These are phyloP conservation scores for Hylaea fasciaria DNA, from an alignment of 2,888 invertebrate genomes.

Conservation along the genomic window DNA sequence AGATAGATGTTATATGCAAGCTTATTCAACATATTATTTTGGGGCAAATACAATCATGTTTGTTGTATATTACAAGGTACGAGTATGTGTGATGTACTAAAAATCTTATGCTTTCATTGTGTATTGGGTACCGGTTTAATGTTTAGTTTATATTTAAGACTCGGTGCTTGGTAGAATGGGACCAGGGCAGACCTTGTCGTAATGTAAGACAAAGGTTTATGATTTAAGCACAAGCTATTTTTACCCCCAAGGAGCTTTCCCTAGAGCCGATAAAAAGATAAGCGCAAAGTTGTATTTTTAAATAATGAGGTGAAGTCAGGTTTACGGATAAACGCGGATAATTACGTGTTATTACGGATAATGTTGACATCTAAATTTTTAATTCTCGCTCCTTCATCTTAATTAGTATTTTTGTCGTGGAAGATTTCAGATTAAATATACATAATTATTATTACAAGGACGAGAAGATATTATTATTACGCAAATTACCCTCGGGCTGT, in stretches of 20 bases:
- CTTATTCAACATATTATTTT: no score
- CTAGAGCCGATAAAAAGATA: constrained; percentile 24
- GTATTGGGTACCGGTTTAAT: no score
- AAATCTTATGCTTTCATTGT: no score
- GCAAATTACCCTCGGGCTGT: constrained; percentile 23
- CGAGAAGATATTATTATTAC: constrained; percentile 24
- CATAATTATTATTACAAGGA: constrained; percentile 23
- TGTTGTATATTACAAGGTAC: no score
- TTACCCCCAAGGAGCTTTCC: constrained; percentile 7
- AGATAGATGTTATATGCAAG: no score
- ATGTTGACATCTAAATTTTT: constrained; percentile 2
- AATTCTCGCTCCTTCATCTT: constrained; percentile 3
- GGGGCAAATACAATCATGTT: no score
- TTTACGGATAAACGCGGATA: constrained; percentile 13
- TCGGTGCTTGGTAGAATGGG: neutral
- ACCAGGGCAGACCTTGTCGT: neutral
- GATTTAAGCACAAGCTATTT: constrained; percentile 19
- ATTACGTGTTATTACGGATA: constrained; percentile 8
- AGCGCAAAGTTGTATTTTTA: constrained; percentile 21
- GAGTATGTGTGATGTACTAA: no score
- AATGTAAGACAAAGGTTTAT: constrained; percentile 20
- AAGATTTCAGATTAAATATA: constrained; percentile 17
- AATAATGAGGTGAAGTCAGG: constrained; percentile 17
- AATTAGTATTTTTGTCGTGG: constrained; percentile 14
- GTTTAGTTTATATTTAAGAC: neutral